Percentiles rank a stretch among this genome's conserved stretches.
phyloP scores from a whole-genome alignment of 2,113 vertebrate species.

The Dromaius novaehollandiae region DNA sequence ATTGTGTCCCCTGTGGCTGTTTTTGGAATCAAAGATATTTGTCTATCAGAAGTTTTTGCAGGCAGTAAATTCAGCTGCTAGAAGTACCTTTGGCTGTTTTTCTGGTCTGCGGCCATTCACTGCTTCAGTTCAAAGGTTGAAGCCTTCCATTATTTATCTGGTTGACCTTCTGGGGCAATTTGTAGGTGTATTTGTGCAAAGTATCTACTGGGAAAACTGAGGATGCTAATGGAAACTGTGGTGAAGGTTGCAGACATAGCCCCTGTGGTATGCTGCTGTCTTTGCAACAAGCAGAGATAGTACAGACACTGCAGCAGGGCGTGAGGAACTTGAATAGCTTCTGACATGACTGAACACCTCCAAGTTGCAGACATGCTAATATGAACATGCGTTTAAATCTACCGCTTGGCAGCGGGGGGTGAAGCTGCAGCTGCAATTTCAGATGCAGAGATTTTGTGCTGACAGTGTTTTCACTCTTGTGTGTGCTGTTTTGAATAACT shows the following conservation, averaged over 20 bases:
- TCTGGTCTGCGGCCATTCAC: not conserved
- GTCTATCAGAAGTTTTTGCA: slow-evolving; percentile 7
- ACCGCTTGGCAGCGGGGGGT: not conserved
- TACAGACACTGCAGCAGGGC: not conserved
- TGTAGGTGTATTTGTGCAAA: not conserved
- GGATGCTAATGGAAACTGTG: not conserved
- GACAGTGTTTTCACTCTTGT: not conserved
- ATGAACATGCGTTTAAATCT: not conserved
- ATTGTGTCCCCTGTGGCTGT: not conserved
- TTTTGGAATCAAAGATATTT: not conserved
- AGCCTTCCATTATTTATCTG: slow-evolving; percentile 37
- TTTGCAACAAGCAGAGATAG: not conserved
- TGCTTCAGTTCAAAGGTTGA: slow-evolving; percentile 40
- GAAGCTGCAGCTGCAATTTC: not conserved
- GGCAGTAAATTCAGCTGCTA: slow-evolving; percentile 26
- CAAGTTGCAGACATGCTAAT: not conserved
- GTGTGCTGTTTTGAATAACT: not conserved
- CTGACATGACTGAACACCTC: not conserved
- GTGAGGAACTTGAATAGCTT: rapidly evolving
- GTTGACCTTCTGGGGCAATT: slow-evolving; percentile 32
- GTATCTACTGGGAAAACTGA: not conserved
- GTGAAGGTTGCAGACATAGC: not conserved
- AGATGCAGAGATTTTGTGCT: not conserved
- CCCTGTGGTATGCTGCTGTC: rapidly evolving
- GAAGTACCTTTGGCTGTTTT: slow-evolving; percentile 10